Percentiles rank a stretch among this genome's conserved stretches.
phyloP scores from a whole-genome alignment of 2,888 invertebrate species.

The Thelaira solivaga region DNA sequence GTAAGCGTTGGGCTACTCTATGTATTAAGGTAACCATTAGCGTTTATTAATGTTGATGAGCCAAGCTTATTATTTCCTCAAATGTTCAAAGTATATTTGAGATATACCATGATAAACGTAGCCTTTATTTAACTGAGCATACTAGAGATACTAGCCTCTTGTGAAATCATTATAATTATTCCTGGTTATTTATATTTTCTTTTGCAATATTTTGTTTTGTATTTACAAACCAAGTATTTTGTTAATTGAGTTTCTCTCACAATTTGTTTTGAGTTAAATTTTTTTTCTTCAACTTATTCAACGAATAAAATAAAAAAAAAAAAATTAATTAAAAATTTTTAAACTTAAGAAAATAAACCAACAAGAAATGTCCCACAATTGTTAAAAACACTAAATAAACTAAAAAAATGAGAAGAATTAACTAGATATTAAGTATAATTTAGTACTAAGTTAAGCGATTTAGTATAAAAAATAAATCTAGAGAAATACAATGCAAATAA shows the following conservation, averaged over 20 bases:
- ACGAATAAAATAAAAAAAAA: too few relatives aligned
- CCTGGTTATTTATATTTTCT: too few relatives aligned
- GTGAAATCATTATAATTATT: too few relatives aligned
- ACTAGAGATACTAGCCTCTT: too few relatives aligned
- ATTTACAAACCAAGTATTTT: not conserved
- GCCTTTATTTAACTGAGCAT: too few relatives aligned
- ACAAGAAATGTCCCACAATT: conserved; percentile 60
- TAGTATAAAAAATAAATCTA: not conserved
- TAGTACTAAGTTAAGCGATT: not conserved
- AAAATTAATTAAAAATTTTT: conserved; percentile 35
- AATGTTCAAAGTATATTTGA: too few relatives aligned
- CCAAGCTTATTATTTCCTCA: too few relatives aligned
- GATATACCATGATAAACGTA: too few relatives aligned
- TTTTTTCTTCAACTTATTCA: conserved; percentile 44
- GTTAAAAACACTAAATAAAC: conserved; percentile 56
- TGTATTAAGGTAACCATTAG: too few relatives aligned
- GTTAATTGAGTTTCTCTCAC: not conserved
- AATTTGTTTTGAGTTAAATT: not conserved
- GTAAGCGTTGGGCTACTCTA: too few relatives aligned
- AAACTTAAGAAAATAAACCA: conserved; percentile 19
- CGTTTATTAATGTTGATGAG: too few relatives aligned
- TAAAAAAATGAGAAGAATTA: conserved; percentile 12
- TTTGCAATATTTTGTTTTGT: not conserved
- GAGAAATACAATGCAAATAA: not conserved
- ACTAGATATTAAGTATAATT: not conserved